These are phyloP conservation scores for Drosophila rhopaloa DNA, from an alignment of 1,140 invertebrate species.

Conservation along the genomic window DNA sequence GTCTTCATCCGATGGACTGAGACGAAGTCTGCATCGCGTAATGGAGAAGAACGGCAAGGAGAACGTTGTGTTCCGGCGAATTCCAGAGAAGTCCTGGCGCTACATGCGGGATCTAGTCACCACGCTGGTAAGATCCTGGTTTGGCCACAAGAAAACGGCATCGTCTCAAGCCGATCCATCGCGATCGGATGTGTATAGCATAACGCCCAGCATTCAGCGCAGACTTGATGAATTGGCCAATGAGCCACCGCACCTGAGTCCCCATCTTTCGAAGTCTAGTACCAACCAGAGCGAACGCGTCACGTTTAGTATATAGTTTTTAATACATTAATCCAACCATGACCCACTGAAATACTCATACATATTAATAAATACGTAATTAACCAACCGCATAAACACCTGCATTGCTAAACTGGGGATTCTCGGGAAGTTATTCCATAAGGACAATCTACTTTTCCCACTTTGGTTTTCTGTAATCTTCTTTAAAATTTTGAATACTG, in stretches of 20 bases:
- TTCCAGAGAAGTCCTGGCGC: slow-evolving; percentile 86
- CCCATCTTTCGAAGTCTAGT: slow-evolving; percentile 29
- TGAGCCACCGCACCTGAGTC: slow-evolving; percentile 49
- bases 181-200: slow-evolving; percentile 68
- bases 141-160: slow-evolving; percentile 46
- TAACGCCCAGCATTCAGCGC: slow-evolving; percentile 71
- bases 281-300: slow-evolving; percentile 48
- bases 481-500: neutral
- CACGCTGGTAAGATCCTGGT: slow-evolving; percentile 86
- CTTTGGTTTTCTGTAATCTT: neutral
- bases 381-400: slow-evolving; percentile 43
- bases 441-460: neutral
- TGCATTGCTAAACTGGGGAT: slow-evolving; percentile 23
- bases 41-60: slow-evolving; percentile 80
- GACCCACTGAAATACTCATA: slow-evolving; percentile 19
- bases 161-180: slow-evolving; percentile 16
- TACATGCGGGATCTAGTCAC: slow-evolving; percentile 87
- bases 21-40: slow-evolving; percentile 68
- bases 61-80: slow-evolving; percentile 82
- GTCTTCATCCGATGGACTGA: slow-evolving; percentile 34
- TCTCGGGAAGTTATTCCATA: neutral
- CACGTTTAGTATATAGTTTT: slow-evolving; percentile 66
- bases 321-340: slow-evolving; percentile 23
- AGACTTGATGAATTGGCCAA: slow-evolving; percentile 68
- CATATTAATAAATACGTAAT: slow-evolving; percentile 50